A percentile compares a stretch with the other conserved stretches of the same genome.
These are phyloP conservation scores for Asobara japonica DNA, from an alignment of 1,140 invertebrate genomes.

Conservation along the genomic window DNA sequence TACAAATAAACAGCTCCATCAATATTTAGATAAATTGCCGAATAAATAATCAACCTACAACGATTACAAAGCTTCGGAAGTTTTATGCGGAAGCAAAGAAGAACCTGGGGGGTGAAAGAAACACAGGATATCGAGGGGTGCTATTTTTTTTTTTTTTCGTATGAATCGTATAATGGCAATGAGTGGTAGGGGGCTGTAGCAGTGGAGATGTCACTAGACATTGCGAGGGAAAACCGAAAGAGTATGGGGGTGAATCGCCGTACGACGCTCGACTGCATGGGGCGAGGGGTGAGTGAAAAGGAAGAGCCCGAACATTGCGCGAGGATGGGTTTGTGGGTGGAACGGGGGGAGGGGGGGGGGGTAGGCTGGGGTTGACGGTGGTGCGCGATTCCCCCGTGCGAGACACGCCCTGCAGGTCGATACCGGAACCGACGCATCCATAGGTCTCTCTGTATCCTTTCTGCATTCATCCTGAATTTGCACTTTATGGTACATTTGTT, in stretches of 20 bases:
- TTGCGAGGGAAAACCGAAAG: neutral
- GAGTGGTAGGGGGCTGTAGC: neutral
- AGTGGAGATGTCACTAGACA: neutral
- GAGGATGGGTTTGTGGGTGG: no score
- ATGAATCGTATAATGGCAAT: neutral
- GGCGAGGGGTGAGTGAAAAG: constrained; percentile 1
- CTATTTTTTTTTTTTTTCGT: neutral
- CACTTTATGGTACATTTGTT: neutral
- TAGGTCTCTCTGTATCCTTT: constrained; percentile 18
- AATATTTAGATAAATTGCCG: no score
- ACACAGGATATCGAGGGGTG: neutral
- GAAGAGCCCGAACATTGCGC: constrained; percentile 8
- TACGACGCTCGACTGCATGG: neutral
- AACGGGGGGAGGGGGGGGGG: no score
- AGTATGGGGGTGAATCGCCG: neutral
- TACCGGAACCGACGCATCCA: constrained; percentile 53
- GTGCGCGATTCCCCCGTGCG: constrained; percentile 49
- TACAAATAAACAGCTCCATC: no score
- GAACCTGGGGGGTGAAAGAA: neutral
- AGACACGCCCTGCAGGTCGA: constrained; percentile 56
- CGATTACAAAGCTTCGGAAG: no score
- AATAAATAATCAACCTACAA: no score
- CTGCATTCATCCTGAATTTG: constrained; percentile 5
- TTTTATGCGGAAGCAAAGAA: no score
- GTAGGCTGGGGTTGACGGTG: constrained; percentile 39